Evolutionary conservation across 2,113 vertebrate genomes (phyloP).

Genomic region (Irena cyanogastra): DNA sequence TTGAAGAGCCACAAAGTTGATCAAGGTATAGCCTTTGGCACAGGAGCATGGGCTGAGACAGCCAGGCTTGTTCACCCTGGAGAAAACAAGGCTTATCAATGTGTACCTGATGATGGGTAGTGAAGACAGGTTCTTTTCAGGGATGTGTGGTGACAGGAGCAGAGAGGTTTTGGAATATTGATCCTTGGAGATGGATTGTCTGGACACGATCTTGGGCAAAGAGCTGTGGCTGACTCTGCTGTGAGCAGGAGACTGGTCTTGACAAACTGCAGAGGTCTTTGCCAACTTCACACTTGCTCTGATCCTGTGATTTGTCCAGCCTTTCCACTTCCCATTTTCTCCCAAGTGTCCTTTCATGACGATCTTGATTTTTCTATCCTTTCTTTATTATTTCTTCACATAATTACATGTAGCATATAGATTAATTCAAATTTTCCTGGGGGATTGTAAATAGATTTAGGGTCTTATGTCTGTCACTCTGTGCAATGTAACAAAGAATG

Average conservation of each 20-base stretch:
- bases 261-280: not conserved
- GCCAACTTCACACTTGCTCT: not conserved
- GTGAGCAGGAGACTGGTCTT: not conserved
- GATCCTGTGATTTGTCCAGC: not conserved
- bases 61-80: not conserved
- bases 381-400: not conserved
- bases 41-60: not conserved
- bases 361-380: not conserved
- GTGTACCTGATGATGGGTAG: not conserved
- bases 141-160: not conserved
- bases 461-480: not conserved
- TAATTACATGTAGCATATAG: not conserved
- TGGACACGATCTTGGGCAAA: not conserved
- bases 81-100: not conserved
- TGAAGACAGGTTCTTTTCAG: not conserved
- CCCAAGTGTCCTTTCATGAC: not conserved
- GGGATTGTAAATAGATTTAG: not conserved
- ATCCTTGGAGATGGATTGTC: not conserved
- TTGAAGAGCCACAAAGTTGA: not conserved
- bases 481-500: not conserved
- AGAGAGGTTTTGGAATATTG: not conserved
- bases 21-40: not conserved
- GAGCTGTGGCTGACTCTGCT: not conserved
- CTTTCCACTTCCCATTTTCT: not conserved
- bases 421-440: not conserved